Evolutionary conservation across 1,140 invertebrate species (phyloP), one percentile per base, ranked within the genome.

Genomic region (Calephelis virginiensis): DNA sequence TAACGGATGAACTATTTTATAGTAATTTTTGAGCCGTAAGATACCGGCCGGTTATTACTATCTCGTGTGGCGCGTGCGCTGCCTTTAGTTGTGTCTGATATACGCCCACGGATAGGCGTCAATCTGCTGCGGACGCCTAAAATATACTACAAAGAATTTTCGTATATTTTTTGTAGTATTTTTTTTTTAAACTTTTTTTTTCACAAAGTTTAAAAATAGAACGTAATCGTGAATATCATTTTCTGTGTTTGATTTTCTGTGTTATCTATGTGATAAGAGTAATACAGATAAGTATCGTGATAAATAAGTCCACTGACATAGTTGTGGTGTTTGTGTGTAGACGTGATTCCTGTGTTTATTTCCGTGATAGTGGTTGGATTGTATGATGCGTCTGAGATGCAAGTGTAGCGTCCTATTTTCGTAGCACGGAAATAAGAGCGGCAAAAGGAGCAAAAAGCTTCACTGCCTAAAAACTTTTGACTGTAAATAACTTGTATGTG

Each of bases 391-490:
- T 78, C 86, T 75, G 86, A 82, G 75, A 76, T 83, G 78, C 85
- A 89, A 89, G 85, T 87, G 83, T 89, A 85, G 78, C 89, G 83
- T 82, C 82, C 89, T 91, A 91, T 91, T 91, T 91, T 91, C 83
- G 89, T 89, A 84, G 78, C 83, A 91, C 89, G 89, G 89, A 91
- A 91, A 91, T 91, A 91, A 89, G 86, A 91, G 81, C 86, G 85
- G 83, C 83, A 89, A 91, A 88, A 89, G 89, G 83, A 89, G 82
- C 85, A 89, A 90, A 90, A 91, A 88, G 83, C 77, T 67, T 74
- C 78, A 76, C 81, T 77, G 80, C 73, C 82, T 83, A 91, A 91
- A 89, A 91, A 89, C 83, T 86, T 82, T 62, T 38, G 49, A 64
- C 49, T 38, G 49, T 64, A 45, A 53, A 43, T 64, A 64, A 88